A percentile compares a stretch with the other conserved stretches of the same genome.
phyloP scores from a whole-genome alignment of 2,113 vertebrate species.

The Strix aluco region DNA sequence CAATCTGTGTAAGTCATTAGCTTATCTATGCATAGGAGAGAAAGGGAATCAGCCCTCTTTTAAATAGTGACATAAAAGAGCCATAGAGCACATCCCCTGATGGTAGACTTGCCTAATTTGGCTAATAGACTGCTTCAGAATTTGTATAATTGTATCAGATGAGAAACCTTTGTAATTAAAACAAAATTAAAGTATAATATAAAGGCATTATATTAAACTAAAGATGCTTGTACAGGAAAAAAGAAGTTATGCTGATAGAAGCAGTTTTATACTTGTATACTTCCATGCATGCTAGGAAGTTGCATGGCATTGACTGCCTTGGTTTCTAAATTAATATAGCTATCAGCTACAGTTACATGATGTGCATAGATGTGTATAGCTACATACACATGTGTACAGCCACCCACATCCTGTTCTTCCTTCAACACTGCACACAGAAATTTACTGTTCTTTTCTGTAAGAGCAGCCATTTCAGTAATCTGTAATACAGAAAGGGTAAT shows the following conservation, averaged over 20 bases:
- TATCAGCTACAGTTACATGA: neutral
- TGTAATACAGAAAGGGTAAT: neutral
- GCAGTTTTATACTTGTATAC: neutral
- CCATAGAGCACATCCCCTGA: neutral
- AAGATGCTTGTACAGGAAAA: neutral
- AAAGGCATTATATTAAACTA: neutral
- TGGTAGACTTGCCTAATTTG: neutral
- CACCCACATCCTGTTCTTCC: constrained; percentile 25
- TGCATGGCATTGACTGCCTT: neutral
- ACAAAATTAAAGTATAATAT: neutral
- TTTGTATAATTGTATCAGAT: neutral
- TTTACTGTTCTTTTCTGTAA: constrained; percentile 28
- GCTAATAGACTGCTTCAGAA: neutral
- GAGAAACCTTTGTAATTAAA: neutral
- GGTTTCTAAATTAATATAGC: neutral
- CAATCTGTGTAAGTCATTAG: neutral
- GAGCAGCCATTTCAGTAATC: constrained; percentile 2
- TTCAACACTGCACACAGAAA: neutral
- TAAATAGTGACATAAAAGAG: constrained; percentile 5
- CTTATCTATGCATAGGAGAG: neutral
- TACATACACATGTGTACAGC: neutral
- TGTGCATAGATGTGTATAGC: neutral
- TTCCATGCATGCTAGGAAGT: neutral
- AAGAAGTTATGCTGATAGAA: neutral
- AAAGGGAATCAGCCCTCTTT: neutral